Base-by-base conservation (phyloP, 2,888 invertebrate genomes). In the Eilema sororculum region DNA sequence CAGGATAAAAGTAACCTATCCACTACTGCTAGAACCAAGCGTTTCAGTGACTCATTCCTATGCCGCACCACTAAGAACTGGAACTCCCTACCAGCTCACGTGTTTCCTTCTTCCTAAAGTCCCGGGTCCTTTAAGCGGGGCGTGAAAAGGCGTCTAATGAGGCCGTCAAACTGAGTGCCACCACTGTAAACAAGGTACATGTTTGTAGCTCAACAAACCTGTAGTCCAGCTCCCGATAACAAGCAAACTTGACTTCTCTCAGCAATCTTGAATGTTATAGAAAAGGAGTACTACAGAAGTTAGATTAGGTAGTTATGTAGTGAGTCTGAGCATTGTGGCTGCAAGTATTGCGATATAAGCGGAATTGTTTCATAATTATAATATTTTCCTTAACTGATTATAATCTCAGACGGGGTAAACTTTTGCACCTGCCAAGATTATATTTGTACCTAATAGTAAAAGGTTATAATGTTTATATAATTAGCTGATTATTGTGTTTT, bases 381-480 rank as follows among this genome's bases (percentile, higher is more conserved):
- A 66, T 64, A 67, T 71, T 63, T 71, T 66, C 52, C 25, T 68
- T 52, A 61, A 63, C 28, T 37, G 65, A 73, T 71, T 69, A 67
- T 71, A 71, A 67, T 56, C 33, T 71, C 68, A 70, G 68, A 68
- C 60, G 65, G 57, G 59, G 71, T 76, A 81, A 46, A 52, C 56
- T 65, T 46, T 61, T 61, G 16, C 71, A 71, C 65, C 67, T 68
- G 71, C 46, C 20, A 37, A 30, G 58, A 33, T 64, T 68, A 24
- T 22, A 22, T 28, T 33, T 58, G 28, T 46, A n/a, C n/a, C n/a
- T n/a, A 59, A n/a, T 46, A 2, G 22, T 65, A 46, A 56, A 24
- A 41, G 25, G 16, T 60, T 25, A 24, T 5, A 33, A 25, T 20
- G 30, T 28, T 20, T 33, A 13, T 63, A n/a, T n/a, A n/a, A n/a